phyloP scores from a whole-genome alignment of 1,140 invertebrate genomes.

The Apolygus lucorum region DNA sequence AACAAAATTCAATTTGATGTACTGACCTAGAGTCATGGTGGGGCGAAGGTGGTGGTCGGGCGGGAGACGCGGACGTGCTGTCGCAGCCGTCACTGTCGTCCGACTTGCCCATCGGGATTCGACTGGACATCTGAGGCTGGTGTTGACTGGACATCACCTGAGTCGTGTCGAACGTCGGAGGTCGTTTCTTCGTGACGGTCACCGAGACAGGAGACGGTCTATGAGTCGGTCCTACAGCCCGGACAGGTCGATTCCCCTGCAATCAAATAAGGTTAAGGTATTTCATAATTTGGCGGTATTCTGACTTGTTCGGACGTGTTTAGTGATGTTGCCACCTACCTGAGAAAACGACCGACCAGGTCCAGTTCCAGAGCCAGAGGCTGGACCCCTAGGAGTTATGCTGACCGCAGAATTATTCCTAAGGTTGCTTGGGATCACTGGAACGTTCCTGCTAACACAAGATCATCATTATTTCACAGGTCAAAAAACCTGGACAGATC shows the following conservation, averaged over 20 bases:
- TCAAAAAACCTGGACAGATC: neutral
- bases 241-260: slow-evolving; percentile 11
- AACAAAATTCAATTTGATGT: too few relatives aligned
- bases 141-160: neutral
- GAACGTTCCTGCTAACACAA: neutral
- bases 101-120: neutral
- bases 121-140: neutral
- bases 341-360: neutral
- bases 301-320: too few relatives aligned
- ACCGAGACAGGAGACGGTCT: slow-evolving; percentile 18
- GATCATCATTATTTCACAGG: too few relatives aligned
- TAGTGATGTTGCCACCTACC: too few relatives aligned
- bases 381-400: neutral
- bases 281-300: too few relatives aligned
- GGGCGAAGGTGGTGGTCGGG: neutral
- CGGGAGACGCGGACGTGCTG: neutral
- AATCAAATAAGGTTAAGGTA: too few relatives aligned
- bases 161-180: neutral
- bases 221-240: slow-evolving; percentile 15
- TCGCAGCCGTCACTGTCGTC: neutral
- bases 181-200: slow-evolving; percentile 21
- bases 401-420: slow-evolving; percentile 11
- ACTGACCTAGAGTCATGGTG: neutral
- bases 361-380: neutral
- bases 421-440: neutral